Conservation (phyloP, 2,888 invertebrate species). For the Liposcelis brunnea region DNA sequence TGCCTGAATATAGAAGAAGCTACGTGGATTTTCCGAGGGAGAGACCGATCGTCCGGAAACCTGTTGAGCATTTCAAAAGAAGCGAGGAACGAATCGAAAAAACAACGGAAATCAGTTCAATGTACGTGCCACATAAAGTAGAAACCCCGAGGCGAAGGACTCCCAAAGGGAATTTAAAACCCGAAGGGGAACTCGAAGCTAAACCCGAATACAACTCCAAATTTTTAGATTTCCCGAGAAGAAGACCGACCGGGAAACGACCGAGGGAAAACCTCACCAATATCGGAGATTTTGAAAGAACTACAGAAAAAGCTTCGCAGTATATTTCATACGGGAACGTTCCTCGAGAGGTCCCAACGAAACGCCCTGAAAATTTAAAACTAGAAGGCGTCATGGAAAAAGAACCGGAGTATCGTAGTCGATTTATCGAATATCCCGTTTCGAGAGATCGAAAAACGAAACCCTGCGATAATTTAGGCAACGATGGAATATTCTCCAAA, state of each 20-base stretch:
- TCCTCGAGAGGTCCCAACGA: background rate
- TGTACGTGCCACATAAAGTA: background rate
- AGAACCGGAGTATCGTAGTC: constrained; percentile 10
- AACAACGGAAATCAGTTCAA: background rate
- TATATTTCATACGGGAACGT: background rate
- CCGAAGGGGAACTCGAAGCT: background rate
- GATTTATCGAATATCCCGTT: constrained; percentile 1
- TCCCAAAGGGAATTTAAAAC: too few relatives aligned
- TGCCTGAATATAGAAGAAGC: constrained; percentile 1
- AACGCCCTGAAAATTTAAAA: constrained; percentile 12
- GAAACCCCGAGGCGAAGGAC: background rate
- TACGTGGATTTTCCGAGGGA: background rate
- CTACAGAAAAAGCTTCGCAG: constrained; percentile 1
- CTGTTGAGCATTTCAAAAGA: background rate
- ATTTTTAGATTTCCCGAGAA: constrained; percentile 1
- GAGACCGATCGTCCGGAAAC: background rate
- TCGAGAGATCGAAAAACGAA: background rate
- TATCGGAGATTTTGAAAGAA: background rate
- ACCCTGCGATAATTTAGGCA: background rate
- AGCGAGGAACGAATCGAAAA: background rate
- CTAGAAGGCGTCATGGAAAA: constrained; percentile 13
- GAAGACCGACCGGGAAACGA: background rate
- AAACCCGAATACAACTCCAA: constrained; percentile 1
- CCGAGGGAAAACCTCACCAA: constrained; percentile 1
- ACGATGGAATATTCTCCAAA: background rate